These are phyloP conservation scores for Seira sanloemensis DNA, from an alignment of 2,888 invertebrate genomes.

Conservation along the genomic window DNA sequence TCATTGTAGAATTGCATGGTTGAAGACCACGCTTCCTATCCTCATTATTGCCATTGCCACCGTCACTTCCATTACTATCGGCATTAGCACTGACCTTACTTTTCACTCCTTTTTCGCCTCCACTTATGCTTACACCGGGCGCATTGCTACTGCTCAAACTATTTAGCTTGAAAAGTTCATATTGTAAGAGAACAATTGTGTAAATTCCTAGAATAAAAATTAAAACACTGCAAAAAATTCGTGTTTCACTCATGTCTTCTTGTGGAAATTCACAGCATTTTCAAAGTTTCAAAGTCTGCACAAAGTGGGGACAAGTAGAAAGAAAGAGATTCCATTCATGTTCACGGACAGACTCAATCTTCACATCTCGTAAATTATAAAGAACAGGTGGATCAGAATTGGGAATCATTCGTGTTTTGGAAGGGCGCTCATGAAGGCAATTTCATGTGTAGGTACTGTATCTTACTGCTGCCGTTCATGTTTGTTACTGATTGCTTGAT, in stretches of 20 bases:
- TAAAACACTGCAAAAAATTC: slow-evolving; percentile 39
- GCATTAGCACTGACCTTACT: not conserved
- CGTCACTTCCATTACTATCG: not conserved
- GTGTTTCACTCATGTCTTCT: slow-evolving; percentile 41
- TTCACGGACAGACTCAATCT: no score
- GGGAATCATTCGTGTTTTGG: no score
- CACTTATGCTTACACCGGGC: not conserved
- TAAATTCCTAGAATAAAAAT: slow-evolving; percentile 44
- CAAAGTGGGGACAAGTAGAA: no score
- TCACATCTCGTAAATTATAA: no score
- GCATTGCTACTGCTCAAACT: not conserved
- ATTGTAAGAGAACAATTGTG: slow-evolving; percentile 34
- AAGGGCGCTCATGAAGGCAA: no score
- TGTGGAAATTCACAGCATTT: no score
- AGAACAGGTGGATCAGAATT: no score
- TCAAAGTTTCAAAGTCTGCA: no score
- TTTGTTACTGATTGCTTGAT: no score
- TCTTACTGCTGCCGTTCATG: no score
- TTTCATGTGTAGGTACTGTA: no score
- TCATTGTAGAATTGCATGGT: slow-evolving; percentile 5
- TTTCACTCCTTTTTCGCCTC: not conserved
- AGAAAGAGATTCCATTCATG: no score
- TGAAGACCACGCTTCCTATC: not conserved
- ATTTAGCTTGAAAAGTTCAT: slow-evolving; percentile 33
- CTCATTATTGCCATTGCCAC: not conserved